Percentiles rank a stretch among this genome's conserved stretches.
phyloP scores from a whole-genome alignment of 2,888 invertebrate species.

The Cremastinae sp. region DNA sequence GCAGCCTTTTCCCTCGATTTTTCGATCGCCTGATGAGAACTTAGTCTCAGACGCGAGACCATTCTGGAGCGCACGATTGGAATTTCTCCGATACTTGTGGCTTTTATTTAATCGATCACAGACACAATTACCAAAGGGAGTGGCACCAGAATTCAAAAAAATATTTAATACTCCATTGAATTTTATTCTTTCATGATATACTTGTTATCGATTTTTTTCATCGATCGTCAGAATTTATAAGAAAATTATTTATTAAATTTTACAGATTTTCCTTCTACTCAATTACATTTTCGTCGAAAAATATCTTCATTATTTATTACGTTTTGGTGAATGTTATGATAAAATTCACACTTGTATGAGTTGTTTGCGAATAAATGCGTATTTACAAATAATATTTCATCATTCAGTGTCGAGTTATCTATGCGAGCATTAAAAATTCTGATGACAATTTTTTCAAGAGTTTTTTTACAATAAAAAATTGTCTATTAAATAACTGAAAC shows the following conservation, averaged over 20 bases:
- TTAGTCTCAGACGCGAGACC: slow-evolving; percentile 40
- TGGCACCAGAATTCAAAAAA: background rate
- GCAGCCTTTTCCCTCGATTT: slow-evolving; percentile 17
- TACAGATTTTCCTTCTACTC: no score
- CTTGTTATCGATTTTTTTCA: background rate
- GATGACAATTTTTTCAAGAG: no score
- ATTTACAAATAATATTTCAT: no score
- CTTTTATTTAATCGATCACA: slow-evolving; percentile 24
- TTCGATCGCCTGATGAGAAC: slow-evolving; percentile 25
- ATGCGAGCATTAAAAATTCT: no score
- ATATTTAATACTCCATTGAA: background rate
- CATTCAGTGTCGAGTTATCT: no score
- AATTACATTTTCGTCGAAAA: no score
- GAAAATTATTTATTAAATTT: background rate
- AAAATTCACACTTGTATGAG: no score
- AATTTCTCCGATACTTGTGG: background rate
- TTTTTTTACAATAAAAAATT: no score
- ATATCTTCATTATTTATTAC: no score
- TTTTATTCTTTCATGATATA: background rate
- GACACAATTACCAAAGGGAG: background rate
- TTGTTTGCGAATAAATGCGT: no score
- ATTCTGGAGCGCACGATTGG: slow-evolving; percentile 21
- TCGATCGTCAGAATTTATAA: background rate
- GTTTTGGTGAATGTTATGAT: no score
- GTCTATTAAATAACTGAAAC: no score